Evolutionary conservation across 2,888 invertebrate genomes (phyloP).

Genomic region (Drosophila mimetica): DNA sequence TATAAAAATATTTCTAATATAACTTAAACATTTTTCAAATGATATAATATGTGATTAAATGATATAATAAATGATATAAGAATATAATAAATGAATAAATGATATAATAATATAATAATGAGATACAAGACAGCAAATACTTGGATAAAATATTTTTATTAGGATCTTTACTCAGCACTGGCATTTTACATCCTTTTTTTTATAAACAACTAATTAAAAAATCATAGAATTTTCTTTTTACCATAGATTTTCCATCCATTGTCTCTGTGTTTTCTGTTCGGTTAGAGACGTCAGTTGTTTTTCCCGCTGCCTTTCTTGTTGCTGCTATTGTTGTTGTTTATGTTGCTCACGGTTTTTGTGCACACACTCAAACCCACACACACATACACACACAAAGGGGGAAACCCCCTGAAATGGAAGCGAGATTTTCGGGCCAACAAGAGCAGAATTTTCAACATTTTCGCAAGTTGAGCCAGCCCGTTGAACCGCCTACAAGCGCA

Average conservation of each 20-base stretch:
- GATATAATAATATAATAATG: too few species aligned
- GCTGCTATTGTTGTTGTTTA: conserved; percentile 56
- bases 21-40: too few species aligned
- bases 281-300: conserved; percentile 59
- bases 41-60: too few species aligned
- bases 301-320: conserved; percentile 33
- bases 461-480: conserved; percentile 42
- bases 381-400: conserved; percentile 5
- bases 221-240: neutral
- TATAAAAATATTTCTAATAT: too few species aligned
- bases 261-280: conserved; percentile 38
- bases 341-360: conserved; percentile 47
- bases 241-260: conserved; percentile 11
- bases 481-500: conserved; percentile 32
- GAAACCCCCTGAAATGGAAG: conserved; percentile 8
- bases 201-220: too few species aligned
- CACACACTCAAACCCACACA: conserved; percentile 10
- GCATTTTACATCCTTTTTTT: too few species aligned
- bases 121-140: too few species aligned
- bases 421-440: conserved; percentile 21
- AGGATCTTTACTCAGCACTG: too few species aligned
- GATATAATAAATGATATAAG: too few species aligned
- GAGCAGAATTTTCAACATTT: conserved; percentile 45
- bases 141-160: too few species aligned
- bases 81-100: too few species aligned